These are phyloP conservation scores for Lycodopsis pacificus DNA, from an alignment of 2,797 vertebrate genomes.

Conservation along the genomic window DNA sequence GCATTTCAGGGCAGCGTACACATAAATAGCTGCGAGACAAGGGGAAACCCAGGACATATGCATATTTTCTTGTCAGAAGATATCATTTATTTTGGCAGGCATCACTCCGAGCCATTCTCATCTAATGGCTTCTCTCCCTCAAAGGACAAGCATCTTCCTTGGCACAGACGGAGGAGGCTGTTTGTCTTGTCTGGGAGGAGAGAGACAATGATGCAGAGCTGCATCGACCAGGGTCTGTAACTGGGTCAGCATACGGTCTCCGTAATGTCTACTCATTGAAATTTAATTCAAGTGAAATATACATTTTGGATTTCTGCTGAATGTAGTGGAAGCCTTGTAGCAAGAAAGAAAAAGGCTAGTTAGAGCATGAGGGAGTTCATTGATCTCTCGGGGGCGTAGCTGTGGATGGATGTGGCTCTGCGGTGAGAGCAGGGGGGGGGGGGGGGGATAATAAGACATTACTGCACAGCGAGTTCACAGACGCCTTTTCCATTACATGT, in stretches of 20 bases:
- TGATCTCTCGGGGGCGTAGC: slow-evolving; percentile 38
- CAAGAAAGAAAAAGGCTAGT: not conserved
- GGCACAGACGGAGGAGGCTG: slow-evolving; percentile 51
- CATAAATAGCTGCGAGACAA: slow-evolving; percentile 32
- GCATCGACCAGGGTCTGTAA: slow-evolving; percentile 40
- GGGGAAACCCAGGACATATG: slow-evolving; percentile 49
- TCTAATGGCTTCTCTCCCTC: slow-evolving; percentile 53
- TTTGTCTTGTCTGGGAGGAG: slow-evolving; percentile 51
- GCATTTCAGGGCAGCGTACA: slow-evolving; percentile 24
- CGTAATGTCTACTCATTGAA: slow-evolving; percentile 32
- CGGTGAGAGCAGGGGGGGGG: slow-evolving; percentile 21
- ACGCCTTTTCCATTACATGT: slow-evolving; percentile 47
- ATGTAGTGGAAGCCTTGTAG: slow-evolving; percentile 7
- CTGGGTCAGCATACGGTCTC: slow-evolving; percentile 38
- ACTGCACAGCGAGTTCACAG: slow-evolving; percentile 46
- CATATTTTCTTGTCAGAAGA: slow-evolving; percentile 50
- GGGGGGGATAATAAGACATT: slow-evolving; percentile 49
- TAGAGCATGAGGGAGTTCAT: not conserved
- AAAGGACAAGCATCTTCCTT: slow-evolving; percentile 55
- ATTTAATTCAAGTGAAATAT: slow-evolving; percentile 35
- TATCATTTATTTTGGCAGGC: slow-evolving; percentile 61
- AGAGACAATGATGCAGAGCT: slow-evolving; percentile 46
- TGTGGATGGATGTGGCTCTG: slow-evolving; percentile 41
- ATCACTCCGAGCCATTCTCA: slow-evolving; percentile 52
- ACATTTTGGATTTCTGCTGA: slow-evolving; percentile 8